Conservation (phyloP, 2,797 vertebrate genomes). For the Halcyon chelicuti region DNA sequence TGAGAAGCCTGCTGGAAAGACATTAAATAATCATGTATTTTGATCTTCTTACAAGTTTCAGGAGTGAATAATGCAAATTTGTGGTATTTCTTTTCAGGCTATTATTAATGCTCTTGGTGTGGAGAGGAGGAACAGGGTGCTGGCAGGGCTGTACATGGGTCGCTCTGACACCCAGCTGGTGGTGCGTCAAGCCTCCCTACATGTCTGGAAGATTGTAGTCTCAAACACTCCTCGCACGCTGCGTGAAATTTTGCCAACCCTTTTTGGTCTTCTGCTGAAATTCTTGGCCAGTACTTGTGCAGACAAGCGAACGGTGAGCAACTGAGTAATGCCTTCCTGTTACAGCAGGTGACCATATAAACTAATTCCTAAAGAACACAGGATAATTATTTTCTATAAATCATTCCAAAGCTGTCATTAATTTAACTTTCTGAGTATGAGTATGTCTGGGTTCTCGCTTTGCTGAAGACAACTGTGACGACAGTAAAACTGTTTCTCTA, state of each 20-base stretch:
- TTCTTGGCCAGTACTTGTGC: constrained; percentile 96
- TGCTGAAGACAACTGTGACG: background rate
- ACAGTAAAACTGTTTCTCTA: background rate
- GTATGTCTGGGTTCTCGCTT: background rate
- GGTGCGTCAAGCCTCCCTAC: constrained; percentile 95
- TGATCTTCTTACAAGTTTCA: background rate
- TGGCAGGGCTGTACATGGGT: constrained; percentile 98
- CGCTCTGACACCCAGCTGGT: constrained; percentile 97
- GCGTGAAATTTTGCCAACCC: constrained; percentile 94
- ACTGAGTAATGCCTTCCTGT: background rate
- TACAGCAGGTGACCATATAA: background rate
- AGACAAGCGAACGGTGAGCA: constrained; percentile 93
- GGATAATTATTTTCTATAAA: background rate
- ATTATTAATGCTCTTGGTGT: constrained; percentile 93
- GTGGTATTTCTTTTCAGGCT: constrained; percentile 78
- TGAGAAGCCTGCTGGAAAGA: background rate
- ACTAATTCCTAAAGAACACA: background rate
- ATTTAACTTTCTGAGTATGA: background rate
- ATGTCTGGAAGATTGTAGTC: constrained; percentile 99
- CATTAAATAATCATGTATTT: background rate
- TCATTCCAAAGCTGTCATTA: background rate
- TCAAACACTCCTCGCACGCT: constrained; percentile 96
- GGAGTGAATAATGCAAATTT: background rate
- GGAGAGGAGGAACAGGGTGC: constrained; percentile 93
- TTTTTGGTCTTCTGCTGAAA: constrained; percentile 93